Conservation (phyloP, 2,113 vertebrate species). For the Ictidomys tridecemlineatus region DNA sequence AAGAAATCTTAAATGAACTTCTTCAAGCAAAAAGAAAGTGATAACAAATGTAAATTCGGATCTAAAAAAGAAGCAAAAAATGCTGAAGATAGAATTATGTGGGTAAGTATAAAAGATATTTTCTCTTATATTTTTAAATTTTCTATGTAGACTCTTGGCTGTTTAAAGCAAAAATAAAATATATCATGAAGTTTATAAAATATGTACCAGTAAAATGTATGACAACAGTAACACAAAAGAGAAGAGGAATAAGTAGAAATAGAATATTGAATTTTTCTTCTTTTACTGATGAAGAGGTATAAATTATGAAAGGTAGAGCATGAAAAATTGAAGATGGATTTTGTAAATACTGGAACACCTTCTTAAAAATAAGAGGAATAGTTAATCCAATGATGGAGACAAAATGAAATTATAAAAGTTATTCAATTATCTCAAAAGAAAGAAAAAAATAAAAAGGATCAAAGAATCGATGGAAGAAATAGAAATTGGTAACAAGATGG, state of each 20-base stretch:
- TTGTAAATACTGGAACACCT: neutral
- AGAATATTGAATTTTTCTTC: neutral
- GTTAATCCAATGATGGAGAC: neutral
- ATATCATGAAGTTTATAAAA: neutral
- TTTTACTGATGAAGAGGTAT: neutral
- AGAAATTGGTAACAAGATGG: neutral
- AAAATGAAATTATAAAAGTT: slow-evolving; percentile 6
- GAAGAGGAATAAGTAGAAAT: neutral
- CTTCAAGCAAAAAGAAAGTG: slow-evolving; percentile 14
- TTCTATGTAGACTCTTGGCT: neutral
- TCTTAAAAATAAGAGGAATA: neutral
- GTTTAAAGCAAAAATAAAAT: slow-evolving; percentile 33
- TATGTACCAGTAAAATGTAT: neutral
- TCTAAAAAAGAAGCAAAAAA: neutral
- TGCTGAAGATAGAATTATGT: neutral
- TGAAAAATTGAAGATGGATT: neutral
- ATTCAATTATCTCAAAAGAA: neutral
- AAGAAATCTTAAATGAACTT: slow-evolving; percentile 28
- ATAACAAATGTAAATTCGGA: slow-evolving; percentile 40
- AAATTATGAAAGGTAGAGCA: neutral
- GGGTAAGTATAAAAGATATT: slow-evolving; percentile 27
- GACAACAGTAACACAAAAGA: neutral
- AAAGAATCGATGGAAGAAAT: neutral
- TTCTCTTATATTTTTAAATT: neutral
- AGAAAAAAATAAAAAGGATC: neutral